Percentiles rank a stretch among this genome's conserved stretches.
phyloP scores from a whole-genome alignment of 2,113 vertebrate species.

The Pholis gunnellus region DNA sequence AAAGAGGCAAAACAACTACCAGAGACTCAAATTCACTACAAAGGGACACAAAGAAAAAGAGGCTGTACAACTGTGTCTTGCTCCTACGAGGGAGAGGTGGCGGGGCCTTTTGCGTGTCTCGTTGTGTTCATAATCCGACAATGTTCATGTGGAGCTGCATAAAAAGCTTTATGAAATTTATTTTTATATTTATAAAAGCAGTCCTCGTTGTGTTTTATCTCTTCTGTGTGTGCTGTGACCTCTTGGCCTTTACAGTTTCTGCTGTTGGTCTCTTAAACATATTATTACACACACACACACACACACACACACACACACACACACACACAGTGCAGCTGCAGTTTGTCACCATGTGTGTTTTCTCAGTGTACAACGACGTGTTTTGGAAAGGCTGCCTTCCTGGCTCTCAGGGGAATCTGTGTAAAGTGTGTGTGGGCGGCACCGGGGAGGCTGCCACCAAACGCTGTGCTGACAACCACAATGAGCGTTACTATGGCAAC shows the following conservation, averaged over 20 bases:
- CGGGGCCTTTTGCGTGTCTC: not conserved
- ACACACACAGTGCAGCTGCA: not conserved
- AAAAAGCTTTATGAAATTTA: not conserved
- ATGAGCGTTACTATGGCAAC: constrained; percentile 92
- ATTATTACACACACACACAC: no score
- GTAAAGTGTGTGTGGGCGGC: constrained; percentile 92
- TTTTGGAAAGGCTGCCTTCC: constrained; percentile 95
- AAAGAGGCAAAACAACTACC: no score
- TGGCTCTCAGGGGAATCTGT: constrained; percentile 86
- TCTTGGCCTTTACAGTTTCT: not conserved
- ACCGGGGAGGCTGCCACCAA: constrained; percentile 84
- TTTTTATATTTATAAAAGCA: not conserved
- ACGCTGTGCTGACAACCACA: constrained; percentile 89
- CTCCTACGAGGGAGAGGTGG: no score
- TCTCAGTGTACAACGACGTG: constrained; percentile 84
- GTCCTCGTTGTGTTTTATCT: not conserved
- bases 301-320: no score
- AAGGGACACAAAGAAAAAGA: not conserved
- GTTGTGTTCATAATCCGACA: no score
- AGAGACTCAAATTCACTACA: no score
- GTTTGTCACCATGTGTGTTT: constrained; percentile 20
- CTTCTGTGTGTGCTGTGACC: not conserved
- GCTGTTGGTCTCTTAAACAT: not conserved
- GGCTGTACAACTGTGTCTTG: no score
- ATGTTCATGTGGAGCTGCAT: not conserved